Evolutionary conservation across 2,113 vertebrate species (phyloP), one percentile per base, ranked within the genome.

Genomic region (Cricetomys ansorgei): DNA sequence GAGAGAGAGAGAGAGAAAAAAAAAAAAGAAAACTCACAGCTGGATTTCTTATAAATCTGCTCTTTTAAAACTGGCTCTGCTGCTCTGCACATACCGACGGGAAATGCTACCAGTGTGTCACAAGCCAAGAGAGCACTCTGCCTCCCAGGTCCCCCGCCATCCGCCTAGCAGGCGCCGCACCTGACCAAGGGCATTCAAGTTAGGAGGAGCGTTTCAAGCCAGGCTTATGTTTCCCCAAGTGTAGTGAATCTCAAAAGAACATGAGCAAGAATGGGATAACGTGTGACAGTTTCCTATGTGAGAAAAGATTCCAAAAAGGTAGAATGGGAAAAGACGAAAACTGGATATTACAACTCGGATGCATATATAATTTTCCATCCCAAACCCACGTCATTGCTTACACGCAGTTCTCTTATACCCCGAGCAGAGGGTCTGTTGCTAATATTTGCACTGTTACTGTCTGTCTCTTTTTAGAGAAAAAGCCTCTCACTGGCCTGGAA

Each of bases 1-100:
- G 98, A 98, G 98, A 96, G 16, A 8, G 13, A 27, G 27, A 98
- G 98, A 0, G 98, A 98, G 98, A 98, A 27, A 40, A 98, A 98
- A 0, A 98, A 98, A 98, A 98, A 98, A 0, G 97, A 98, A 98
- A 98, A 98, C 98, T 98, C 98, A 99, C 99, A 99, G 99, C 98
- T 98, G 98, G 98, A 98, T 98, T 98, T 98, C 98, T 98, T 98
- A 97, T 97, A 97, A 98, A 98, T 98, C 98, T 98, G 98, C 95
- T 96, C 97, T 97, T 97, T 97, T 95, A 98, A 97, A 97, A 98
- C 97, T 95, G 97, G 97, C 97, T 98, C 93, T 93, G 97, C 93
- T 89, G 98, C 90, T 96, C 97, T 73, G 98, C 96, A 98, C 91
- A 88, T 48, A 87, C 77, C 55, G 85, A 53, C 69, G 72, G 93